Evolutionary conservation across 2,888 invertebrate species (phyloP).

Genomic region (Drosophila dives): DNA sequence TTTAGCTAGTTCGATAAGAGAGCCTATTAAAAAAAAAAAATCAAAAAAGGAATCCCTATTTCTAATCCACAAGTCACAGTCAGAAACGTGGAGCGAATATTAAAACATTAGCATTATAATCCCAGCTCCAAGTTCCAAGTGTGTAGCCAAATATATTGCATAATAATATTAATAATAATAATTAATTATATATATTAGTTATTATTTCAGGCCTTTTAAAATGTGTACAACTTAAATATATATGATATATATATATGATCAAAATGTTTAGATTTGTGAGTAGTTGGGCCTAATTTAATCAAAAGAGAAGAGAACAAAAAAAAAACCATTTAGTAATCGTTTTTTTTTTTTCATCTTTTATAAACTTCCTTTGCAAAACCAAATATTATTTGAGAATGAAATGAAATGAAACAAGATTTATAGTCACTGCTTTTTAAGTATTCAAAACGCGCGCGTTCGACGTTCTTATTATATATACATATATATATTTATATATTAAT

Average conservation of each 20-base stretch:
- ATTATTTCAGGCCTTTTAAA: slow-evolving; percentile 67
- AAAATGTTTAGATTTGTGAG: slow-evolving; percentile 6
- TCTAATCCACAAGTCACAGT: slow-evolving; percentile 58
- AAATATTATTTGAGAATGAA: slow-evolving; percentile 68
- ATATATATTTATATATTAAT: slow-evolving; percentile 27
- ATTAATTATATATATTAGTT: slow-evolving; percentile 35
- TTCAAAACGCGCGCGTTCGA: slow-evolving; percentile 24
- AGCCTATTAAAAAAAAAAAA: slow-evolving; percentile 4
- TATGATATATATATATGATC: slow-evolving; percentile 20
- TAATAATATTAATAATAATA: slow-evolving; percentile 33
- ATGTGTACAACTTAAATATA: slow-evolving; percentile 67
- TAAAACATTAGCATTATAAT: not conserved
- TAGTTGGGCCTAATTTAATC: slow-evolving; percentile 41
- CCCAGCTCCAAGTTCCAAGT: slow-evolving; percentile 53
- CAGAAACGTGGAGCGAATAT: slow-evolving; percentile 35
- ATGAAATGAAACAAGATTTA: slow-evolving; percentile 49
- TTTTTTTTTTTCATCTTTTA: slow-evolving; percentile 27
- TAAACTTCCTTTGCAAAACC: slow-evolving; percentile 70
- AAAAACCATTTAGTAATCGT: slow-evolving; percentile 17
- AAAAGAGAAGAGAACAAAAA: not conserved
- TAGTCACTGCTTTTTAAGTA: slow-evolving; percentile 78
- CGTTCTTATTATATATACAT: slow-evolving; percentile 36
- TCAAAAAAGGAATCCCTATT: slow-evolving; percentile 16
- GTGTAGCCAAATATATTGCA: slow-evolving; percentile 78
- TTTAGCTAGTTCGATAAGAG: slow-evolving; percentile 40